A percentile compares a stretch with the other conserved stretches of the same genome.
Conservation (phyloP, 1,140 invertebrate species). For the Drosophila kurseongensis region DNA sequence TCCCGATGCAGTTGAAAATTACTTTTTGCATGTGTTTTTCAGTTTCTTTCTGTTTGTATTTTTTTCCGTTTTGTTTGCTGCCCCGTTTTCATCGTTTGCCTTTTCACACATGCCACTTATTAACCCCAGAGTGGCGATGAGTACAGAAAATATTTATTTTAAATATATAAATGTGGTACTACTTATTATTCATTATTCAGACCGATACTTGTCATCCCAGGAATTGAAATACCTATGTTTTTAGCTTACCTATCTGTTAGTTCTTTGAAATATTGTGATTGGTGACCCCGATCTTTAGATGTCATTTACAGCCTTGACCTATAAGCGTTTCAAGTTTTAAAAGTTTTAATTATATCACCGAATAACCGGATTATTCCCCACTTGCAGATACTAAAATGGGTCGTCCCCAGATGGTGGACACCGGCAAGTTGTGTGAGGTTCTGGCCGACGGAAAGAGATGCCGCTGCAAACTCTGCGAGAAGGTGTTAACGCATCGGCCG, state of each 20-base stretch:
- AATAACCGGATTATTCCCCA: neutral
- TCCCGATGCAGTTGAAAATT: conserved; percentile 10
- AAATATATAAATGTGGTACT: neutral
- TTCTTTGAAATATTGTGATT: neutral
- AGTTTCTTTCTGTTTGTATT: neutral
- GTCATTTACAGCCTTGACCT: too few relatives aligned
- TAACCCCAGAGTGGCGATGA: conserved; percentile 6
- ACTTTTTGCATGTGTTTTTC: conserved; percentile 2
- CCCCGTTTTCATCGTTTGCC: neutral
- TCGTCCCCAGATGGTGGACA: conserved; percentile 3
- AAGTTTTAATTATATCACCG: too few relatives aligned
- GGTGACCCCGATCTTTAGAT: neutral
- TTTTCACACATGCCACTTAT: conserved; percentile 7
- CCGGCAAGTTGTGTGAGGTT: neutral
- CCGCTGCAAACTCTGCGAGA: conserved; percentile 11
- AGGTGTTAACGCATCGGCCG: conserved; percentile 4
- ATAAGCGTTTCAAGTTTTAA: too few relatives aligned
- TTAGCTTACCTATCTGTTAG: neutral
- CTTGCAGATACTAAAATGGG: conserved; percentile 4
- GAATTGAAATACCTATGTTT: neutral
- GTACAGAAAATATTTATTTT: conserved; percentile 2
- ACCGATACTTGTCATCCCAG: neutral
- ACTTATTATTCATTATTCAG: conserved; percentile 3
- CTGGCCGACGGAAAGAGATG: conserved; percentile 5
- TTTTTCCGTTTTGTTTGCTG: conserved; percentile 1